These are phyloP conservation scores for Palythoa heliodiscus DNA, from an alignment of 92 coral and sea anemone genomes.

Conservation along the genomic window DNA sequence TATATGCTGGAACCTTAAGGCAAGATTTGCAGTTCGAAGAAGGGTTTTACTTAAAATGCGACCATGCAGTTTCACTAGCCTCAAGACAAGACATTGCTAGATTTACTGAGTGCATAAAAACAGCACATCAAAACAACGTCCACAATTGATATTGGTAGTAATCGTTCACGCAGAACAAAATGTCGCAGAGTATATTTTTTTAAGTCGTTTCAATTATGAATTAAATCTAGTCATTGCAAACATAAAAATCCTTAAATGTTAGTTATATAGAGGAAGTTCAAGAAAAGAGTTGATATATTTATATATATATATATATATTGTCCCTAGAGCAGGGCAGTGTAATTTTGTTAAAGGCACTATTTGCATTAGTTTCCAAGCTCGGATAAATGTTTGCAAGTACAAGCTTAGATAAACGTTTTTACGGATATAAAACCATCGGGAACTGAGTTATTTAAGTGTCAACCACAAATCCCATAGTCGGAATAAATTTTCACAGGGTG, in stretches of 20 bases:
- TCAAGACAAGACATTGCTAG: background rate
- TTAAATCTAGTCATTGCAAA: background rate
- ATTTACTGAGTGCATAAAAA: background rate
- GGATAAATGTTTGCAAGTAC: background rate
- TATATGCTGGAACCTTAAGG: background rate
- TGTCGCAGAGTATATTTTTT: background rate
- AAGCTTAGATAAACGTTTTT: background rate
- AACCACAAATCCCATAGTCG: background rate
- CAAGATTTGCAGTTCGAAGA: conserved; percentile 2
- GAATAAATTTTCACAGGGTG: too few relatives aligned
- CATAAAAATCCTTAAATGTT: background rate
- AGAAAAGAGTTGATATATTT: background rate
- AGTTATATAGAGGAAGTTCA: background rate
- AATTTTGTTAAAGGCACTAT: background rate
- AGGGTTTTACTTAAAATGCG: background rate
- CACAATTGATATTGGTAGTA: background rate
- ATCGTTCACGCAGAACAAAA: background rate
- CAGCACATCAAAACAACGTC: background rate
- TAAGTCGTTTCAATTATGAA: background rate
- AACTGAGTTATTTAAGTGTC: background rate
- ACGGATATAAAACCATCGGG: background rate
- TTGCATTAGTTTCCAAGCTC: background rate
- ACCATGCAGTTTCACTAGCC: background rate
- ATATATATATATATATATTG: background rate
- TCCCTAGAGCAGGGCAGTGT: background rate